These are phyloP conservation scores for Campaea margaritaria DNA, from an alignment of 2,888 invertebrate genomes.

Conservation along the genomic window DNA sequence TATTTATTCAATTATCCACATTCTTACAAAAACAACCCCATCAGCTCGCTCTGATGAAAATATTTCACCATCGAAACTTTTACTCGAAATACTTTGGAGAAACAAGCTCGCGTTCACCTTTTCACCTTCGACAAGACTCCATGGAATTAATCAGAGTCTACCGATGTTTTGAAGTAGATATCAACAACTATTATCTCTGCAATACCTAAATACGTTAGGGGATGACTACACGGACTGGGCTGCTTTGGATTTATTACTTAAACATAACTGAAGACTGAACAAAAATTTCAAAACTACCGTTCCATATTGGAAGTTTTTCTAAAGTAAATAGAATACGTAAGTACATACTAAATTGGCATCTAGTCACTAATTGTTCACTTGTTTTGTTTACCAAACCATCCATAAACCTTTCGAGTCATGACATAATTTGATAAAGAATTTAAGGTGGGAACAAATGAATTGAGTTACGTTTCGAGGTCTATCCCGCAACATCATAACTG, in stretches of 20 bases:
- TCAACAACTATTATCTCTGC: constrained; percentile 14
- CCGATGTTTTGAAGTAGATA: constrained; percentile 12
- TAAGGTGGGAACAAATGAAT: too few relatives aligned
- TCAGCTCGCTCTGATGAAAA: constrained; percentile 4
- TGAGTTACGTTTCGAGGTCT: too few relatives aligned
- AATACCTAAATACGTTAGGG: constrained; percentile 16
- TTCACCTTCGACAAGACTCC: constrained; percentile 4
- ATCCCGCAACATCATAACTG: too few relatives aligned
- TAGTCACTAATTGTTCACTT: too few relatives aligned
- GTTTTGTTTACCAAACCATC: too few relatives aligned
- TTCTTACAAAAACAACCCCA: constrained; percentile 4
- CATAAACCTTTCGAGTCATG: too few relatives aligned
- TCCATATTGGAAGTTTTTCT: too few relatives aligned
- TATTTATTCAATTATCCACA: background rate
- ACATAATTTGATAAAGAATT: too few relatives aligned
- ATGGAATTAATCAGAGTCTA: constrained; percentile 17
- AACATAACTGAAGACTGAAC: too few relatives aligned
- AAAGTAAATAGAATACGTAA: too few relatives aligned
- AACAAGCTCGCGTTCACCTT: constrained; percentile 11
- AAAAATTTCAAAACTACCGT: too few relatives aligned
- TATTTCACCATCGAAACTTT: constrained; percentile 4
- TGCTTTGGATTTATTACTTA: background rate
- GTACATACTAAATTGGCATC: too few relatives aligned
- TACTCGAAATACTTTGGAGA: constrained; percentile 3
- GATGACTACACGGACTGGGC: constrained; percentile 4